Evolutionary conservation across 2,888 invertebrate species (phyloP).

Genomic region (Drosophila melanocephala): DNA sequence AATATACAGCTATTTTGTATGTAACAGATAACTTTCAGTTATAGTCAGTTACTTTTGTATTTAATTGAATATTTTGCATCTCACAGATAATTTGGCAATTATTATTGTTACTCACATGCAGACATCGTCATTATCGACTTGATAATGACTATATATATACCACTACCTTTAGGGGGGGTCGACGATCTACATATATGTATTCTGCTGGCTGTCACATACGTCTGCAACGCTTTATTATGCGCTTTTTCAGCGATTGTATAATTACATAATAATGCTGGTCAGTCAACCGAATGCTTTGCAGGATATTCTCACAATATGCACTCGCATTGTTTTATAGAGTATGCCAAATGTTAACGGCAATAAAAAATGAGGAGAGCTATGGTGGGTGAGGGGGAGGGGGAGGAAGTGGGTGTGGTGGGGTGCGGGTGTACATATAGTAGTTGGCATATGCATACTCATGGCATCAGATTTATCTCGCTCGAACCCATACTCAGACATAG

Average conservation of each 20-base stretch:
- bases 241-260: neutral
- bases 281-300: conserved; percentile 43
- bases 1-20: neutral
- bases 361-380: conserved; percentile 26
- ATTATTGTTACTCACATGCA: too few relatives aligned
- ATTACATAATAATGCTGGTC: conserved; percentile 59
- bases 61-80: neutral
- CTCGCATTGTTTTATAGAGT: conserved; percentile 8
- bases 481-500: conserved; percentile 18
- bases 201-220: neutral
- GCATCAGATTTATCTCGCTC: conserved; percentile 26
- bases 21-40: neutral
- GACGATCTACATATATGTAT: neutral
- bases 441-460: conserved; percentile 6
- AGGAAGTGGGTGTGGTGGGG: neutral
- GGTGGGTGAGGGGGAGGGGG: too few relatives aligned
- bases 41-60: neutral
- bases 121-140: too few relatives aligned
- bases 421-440: neutral
- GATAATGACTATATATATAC: too few relatives aligned
- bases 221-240: neutral
- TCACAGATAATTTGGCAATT: neutral
- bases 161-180: neutral
- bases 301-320: conserved; percentile 35
- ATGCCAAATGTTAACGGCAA: conserved; percentile 60